Evolutionary conservation across 1,140 invertebrate genomes (phyloP).

Genomic region (Drosophila ogumai): DNA sequence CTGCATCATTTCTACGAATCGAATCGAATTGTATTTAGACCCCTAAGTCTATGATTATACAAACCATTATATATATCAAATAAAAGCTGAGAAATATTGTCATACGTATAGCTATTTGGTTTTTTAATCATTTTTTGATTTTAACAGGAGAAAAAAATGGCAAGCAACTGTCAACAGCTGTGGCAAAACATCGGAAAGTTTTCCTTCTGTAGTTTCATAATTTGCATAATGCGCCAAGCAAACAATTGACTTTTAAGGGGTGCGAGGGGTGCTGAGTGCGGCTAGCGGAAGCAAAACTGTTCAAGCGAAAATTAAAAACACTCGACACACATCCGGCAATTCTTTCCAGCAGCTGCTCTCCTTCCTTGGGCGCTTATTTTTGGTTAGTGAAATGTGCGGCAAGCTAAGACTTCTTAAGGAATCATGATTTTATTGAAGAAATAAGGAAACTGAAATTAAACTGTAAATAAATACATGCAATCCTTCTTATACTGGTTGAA

Average conservation of each 20-base stretch:
- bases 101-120: slow-evolving; percentile 18
- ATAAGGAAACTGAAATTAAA: neutral
- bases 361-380: slow-evolving; percentile 11
- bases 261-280: neutral
- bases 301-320: slow-evolving; percentile 55
- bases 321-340: slow-evolving; percentile 44
- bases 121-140: slow-evolving; percentile 9
- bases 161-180: slow-evolving; percentile 37
- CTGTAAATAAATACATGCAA: neutral
- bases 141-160: slow-evolving; percentile 8
- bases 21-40: slow-evolving; percentile 50
- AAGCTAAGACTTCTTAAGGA: neutral
- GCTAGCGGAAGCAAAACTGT: slow-evolving; percentile 24
- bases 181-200: slow-evolving; percentile 37
- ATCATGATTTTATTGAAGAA: neutral
- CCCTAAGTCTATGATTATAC: slow-evolving; percentile 40
- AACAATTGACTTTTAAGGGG: slow-evolving; percentile 42
- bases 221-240: slow-evolving; percentile 54
- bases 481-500: neutral
- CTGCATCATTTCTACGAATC: slow-evolving; percentile 50
- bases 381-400: slow-evolving; percentile 14
- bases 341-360: slow-evolving; percentile 28
- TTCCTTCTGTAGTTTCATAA: slow-evolving; percentile 49
- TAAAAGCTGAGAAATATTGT: slow-evolving; percentile 36
- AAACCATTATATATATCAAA: slow-evolving; percentile 38